Conservation (phyloP, 53 echinoderm and acorn worm genomes). For the Holothuria leucospilota region DNA sequence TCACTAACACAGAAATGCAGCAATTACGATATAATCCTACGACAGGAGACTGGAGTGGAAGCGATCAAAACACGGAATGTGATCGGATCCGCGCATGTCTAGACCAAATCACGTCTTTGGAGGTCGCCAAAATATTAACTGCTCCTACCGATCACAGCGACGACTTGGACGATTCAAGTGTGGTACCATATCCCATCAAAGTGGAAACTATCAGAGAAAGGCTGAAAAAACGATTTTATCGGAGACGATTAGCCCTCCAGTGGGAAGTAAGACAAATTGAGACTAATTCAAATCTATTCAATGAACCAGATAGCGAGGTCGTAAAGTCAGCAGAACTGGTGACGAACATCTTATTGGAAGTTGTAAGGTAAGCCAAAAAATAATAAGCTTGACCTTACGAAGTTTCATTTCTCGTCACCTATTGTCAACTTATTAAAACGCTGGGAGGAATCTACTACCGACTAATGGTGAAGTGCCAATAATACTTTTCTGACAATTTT, state of each 20-base stretch:
- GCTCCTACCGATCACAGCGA: slow-evolving; percentile 68
- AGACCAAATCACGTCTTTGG: slow-evolving; percentile 72
- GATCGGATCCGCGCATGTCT: slow-evolving; percentile 75
- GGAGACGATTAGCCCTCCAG: slow-evolving; percentile 73
- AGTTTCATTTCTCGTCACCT: too few species aligned
- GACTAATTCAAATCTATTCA: slow-evolving; percentile 76
- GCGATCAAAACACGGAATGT: slow-evolving; percentile 69
- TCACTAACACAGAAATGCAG: slow-evolving; percentile 65
- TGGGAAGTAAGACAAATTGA: slow-evolving; percentile 88
- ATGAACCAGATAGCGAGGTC: slow-evolving; percentile 82
- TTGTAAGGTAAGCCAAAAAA: slow-evolving; percentile 71
- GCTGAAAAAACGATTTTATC: slow-evolving; percentile 79
- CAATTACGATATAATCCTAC: slow-evolving; percentile 70
- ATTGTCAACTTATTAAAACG: too few species aligned
- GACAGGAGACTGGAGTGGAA: slow-evolving; percentile 76
- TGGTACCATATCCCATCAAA: slow-evolving; percentile 82
- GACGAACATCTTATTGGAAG: slow-evolving; percentile 77
- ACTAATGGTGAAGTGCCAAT: too few species aligned
- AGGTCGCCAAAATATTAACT: slow-evolving; percentile 72
- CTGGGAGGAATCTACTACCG: too few species aligned
- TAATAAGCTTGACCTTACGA: too few species aligned
- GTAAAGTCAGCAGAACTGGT: slow-evolving; percentile 78
- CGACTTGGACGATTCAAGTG: slow-evolving; percentile 70
- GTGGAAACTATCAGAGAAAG: slow-evolving; percentile 73
- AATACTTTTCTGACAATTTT: too few species aligned